Conservation (phyloP, 2,797 vertebrate species). For the Champsocephalus gunnari region DNA sequence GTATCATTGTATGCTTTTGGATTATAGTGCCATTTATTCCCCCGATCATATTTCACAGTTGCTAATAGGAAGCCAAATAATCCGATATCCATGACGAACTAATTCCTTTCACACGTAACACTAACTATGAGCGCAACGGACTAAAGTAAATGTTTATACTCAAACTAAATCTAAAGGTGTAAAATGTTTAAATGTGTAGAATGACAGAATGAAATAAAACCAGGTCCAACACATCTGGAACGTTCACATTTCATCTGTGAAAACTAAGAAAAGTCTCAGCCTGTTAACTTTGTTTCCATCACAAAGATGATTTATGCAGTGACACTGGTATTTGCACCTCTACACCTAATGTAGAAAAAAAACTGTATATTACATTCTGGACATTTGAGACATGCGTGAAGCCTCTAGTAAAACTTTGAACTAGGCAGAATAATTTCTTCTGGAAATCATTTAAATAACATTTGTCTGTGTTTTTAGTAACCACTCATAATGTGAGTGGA, state of each 20-base stretch:
- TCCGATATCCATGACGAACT: conserved; percentile 25
- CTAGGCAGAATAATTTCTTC: background rate
- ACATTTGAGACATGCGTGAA: background rate
- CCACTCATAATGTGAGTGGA: background rate
- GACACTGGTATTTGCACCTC: background rate
- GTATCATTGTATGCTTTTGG: conserved; percentile 20
- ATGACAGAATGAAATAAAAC: conserved; percentile 49
- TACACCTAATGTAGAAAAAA: background rate
- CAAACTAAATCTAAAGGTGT: conserved; percentile 42
- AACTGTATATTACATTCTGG: background rate
- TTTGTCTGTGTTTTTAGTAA: background rate
- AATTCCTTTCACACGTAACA: conserved; percentile 12
- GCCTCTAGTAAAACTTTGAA: background rate
- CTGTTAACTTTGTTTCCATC: conserved; percentile 30
- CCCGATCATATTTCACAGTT: conserved; percentile 40
- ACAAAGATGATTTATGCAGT: conserved; percentile 18
- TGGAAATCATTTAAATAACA: background rate
- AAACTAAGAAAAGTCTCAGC: conserved; percentile 45
- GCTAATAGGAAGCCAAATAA: conserved; percentile 35
- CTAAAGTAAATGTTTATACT: conserved; percentile 51
- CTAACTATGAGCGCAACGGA: conserved; percentile 2
- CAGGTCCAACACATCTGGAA: conserved; percentile 57
- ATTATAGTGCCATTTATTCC: conserved; percentile 23
- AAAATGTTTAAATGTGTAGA: conserved; percentile 41
- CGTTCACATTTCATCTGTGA: conserved; percentile 46